A percentile compares a stretch with the other conserved stretches of the same genome.
phyloP scores from a whole-genome alignment of 2,797 vertebrate genomes.

The Sebastes oblongus region DNA sequence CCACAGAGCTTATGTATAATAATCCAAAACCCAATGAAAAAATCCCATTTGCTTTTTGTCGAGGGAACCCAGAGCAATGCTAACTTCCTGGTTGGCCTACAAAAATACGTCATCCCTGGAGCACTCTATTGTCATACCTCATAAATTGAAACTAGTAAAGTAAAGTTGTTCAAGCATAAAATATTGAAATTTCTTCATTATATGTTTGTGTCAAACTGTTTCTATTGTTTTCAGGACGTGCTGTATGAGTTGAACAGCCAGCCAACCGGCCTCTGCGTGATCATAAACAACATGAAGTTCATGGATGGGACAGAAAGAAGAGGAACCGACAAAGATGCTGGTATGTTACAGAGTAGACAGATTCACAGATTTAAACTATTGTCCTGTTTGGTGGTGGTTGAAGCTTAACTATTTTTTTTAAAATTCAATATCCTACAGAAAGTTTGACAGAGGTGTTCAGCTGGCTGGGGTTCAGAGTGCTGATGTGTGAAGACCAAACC shows the following conservation, averaged over 20 bases:
- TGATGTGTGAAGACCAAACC: slow-evolving; percentile 70
- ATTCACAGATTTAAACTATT: not conserved
- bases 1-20: no score
- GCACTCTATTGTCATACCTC: no score
- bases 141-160: no score
- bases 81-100: no score
- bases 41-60: no score
- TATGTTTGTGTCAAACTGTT: not conserved
- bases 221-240: slow-evolving; percentile 44
- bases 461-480: slow-evolving; percentile 82
- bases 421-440: slow-evolving; percentile 41
- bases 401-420: not conserved
- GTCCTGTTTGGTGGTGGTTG: not conserved
- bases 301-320: slow-evolving; percentile 14
- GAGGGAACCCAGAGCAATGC: no score
- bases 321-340: slow-evolving; percentile 83
- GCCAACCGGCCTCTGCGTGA: slow-evolving; percentile 86
- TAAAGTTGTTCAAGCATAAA: not conserved
- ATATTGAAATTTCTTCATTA: not conserved
- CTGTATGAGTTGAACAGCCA: slow-evolving; percentile 75
- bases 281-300: slow-evolving; percentile 89
- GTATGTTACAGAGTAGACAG: slow-evolving; percentile 61
- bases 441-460: slow-evolving; percentile 80
- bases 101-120: no score
- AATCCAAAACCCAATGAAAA: no score